Base-by-base conservation (phyloP, 2,113 vertebrate genomes). In the Pleuronectes platessa region DNA sequence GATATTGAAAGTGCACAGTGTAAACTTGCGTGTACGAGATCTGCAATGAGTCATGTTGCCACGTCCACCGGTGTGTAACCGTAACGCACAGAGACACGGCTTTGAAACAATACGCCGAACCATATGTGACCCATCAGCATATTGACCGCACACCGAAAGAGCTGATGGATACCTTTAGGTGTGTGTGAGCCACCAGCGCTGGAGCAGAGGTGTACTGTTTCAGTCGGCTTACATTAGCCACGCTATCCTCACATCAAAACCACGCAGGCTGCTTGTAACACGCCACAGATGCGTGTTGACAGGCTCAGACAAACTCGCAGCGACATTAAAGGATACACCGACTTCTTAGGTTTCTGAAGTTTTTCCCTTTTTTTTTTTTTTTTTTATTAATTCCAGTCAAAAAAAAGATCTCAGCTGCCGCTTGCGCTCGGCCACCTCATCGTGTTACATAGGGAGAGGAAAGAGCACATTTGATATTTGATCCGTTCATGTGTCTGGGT, bases 221-320 rank as follows among this genome's bases (percentile, higher is more conserved):
- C 87, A 86, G 75, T 80, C 85, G 51, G 84, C 85, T 75, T 89
- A 73, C 76, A 85, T 85, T 86, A 79, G 63, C 90, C 67, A 18
- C 51, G 77, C 85, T 88, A 86, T 88, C 86, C 84, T 85, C 88
- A 76, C 89, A 84, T 91, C 86, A 91, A 86, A 89, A 87, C 79
- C 80, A 81, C 71, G 82, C 31, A 61, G 79, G 71, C 82, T 79
- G 74, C 80, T 74, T 76, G 71, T 70, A 81, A 89, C 76, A 35
- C n/a, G 58, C 78, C 54, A 62, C 86, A 84, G 86, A 90, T 88
- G 82, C 80, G 70, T 74, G 84, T 61, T 74, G 91, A 91, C 91
- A 91, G 85, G 64, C 78, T 75, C 59, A 79, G 82, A 78, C 84
- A 86, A 88, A 92, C 85, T 68, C 83, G 67, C 76, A 40, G 69